These are phyloP conservation scores for Schizopygopsis malacanthus DNA, from an alignment of 2,797 vertebrate genomes.

Conservation along the genomic window DNA sequence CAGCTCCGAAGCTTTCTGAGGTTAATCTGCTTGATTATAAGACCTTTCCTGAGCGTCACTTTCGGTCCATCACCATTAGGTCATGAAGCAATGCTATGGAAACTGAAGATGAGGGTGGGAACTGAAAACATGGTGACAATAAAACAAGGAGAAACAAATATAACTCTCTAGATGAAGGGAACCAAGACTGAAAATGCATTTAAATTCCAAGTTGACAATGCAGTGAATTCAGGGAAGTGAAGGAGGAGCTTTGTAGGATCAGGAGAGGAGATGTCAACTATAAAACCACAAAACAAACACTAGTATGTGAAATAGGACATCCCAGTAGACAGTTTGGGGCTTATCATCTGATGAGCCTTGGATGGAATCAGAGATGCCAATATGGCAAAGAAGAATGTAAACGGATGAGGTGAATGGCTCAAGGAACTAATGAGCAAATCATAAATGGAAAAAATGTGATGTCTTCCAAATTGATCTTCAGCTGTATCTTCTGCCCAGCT, in stretches of 20 bases:
- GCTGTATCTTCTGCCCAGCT: slow-evolving; percentile 51
- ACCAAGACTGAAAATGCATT: slow-evolving; percentile 63
- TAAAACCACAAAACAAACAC: slow-evolving; percentile 61
- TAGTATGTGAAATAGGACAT: slow-evolving; percentile 67
- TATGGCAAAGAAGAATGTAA: slow-evolving; percentile 72
- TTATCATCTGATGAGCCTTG: slow-evolving; percentile 68
- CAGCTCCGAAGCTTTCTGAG: slow-evolving; percentile 11
- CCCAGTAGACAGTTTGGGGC: slow-evolving; percentile 65
- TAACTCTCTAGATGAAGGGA: slow-evolving; percentile 64
- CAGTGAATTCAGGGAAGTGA: slow-evolving; percentile 58
- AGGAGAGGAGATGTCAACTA: slow-evolving; percentile 64
- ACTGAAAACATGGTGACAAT: slow-evolving; percentile 43
- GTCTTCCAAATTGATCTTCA: slow-evolving; percentile 76
- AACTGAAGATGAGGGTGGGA: slow-evolving; percentile 62
- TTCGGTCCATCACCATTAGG: slow-evolving; percentile 72
- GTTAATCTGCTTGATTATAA: slow-evolving; percentile 53
- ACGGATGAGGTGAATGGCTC: slow-evolving; percentile 71
- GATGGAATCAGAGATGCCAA: slow-evolving; percentile 68
- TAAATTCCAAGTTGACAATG: slow-evolving; percentile 66
- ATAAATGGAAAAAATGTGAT: slow-evolving; percentile 70
- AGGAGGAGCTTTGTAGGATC: slow-evolving; percentile 60
- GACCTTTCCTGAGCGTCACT: slow-evolving; percentile 72
- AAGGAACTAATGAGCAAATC: slow-evolving; percentile 73
- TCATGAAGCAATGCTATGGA: slow-evolving; percentile 78
- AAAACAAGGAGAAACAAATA: slow-evolving; percentile 47